Evolutionary conservation across 2,888 invertebrate species (phyloP), one percentile per base, ranked within the genome.

Genomic region (Junonia oenone): DNA sequence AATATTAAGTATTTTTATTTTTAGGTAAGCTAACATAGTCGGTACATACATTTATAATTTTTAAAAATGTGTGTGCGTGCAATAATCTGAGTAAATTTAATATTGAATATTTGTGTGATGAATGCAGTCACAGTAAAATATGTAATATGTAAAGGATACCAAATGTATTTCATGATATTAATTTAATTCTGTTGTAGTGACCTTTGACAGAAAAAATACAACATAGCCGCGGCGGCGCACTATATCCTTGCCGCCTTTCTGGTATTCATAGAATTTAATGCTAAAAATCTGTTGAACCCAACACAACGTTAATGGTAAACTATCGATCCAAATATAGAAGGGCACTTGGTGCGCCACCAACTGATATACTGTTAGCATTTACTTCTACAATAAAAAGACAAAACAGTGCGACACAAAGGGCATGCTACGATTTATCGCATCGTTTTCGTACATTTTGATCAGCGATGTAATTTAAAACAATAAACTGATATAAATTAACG

Each of bases 251-350:
- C 58, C 59, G 71, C 71, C 70, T 68, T 72, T 71, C 71, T 72
- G 78, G 77, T 78, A 78, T 76, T 78, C 73, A 71, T 68, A 68
- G 77, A 77, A 79, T 83, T 79, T 77, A 76, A 83, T 81, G 80
- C 80, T 73, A 86, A 83, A 83, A 82, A 81, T 81, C 76, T 73
- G 75, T 81, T 78, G 72, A 72, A 79, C 68, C 72, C 75, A 78
- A 76, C 75, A 68, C 74, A 75, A 75, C 71, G 71, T 76, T 76
- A 83, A 83, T 81, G 70, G 74, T 78, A 78, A 81, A 83, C 79
- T 89, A 89, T 89, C 80, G 89, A 88, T 88, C 87, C 80, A 83
- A 81, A 79, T 78, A 80, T 75, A 81, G 75, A 81, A 82, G 78
- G 81, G 78, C 81, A 82, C 76, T 83, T 75, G 69, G 75, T 79